Percentiles rank a stretch among this genome's conserved stretches.
Conservation (phyloP, 1,140 invertebrate genomes). For the Latrodectus geometricus region DNA sequence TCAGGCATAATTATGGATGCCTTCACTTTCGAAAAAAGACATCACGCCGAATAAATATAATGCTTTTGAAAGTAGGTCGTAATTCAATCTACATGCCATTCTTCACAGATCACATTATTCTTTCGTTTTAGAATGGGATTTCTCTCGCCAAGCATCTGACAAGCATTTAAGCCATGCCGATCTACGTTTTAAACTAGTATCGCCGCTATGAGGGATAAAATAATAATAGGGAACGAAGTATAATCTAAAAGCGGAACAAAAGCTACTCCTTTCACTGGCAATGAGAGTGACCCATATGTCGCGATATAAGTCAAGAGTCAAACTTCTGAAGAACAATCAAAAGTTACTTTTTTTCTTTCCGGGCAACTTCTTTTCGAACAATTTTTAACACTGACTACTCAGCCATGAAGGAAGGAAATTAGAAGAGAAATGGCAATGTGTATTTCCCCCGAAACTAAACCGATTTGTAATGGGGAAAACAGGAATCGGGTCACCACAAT, state of each 20-base stretch:
- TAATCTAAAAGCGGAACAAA: conserved; percentile 27
- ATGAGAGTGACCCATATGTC: conserved; percentile 22
- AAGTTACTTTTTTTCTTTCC: background rate
- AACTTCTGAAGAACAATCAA: conserved; percentile 5
- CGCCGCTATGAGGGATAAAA: background rate
- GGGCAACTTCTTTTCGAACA: conserved; percentile 12
- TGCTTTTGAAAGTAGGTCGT: background rate
- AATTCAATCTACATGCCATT: background rate
- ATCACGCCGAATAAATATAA: background rate
- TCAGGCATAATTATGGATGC: too few relatives aligned
- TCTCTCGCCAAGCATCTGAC: too few relatives aligned
- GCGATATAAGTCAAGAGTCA: conserved; percentile 20
- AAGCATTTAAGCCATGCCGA: too few relatives aligned
- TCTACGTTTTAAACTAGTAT: background rate
- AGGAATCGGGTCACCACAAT: conserved; percentile 49
- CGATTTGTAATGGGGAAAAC: conserved; percentile 23
- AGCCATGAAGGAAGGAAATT: conserved; percentile 14
- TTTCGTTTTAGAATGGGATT: too few relatives aligned
- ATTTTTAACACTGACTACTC: background rate
- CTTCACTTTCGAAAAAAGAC: too few relatives aligned
- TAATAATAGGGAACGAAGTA: background rate
- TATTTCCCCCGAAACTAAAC: background rate
- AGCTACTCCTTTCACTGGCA: conserved; percentile 5
- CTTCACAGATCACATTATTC: background rate
- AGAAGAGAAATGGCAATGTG: background rate